These are phyloP conservation scores for Podocnemis expansa DNA, from an alignment of 2,113 vertebrate genomes.

Conservation along the genomic window DNA sequence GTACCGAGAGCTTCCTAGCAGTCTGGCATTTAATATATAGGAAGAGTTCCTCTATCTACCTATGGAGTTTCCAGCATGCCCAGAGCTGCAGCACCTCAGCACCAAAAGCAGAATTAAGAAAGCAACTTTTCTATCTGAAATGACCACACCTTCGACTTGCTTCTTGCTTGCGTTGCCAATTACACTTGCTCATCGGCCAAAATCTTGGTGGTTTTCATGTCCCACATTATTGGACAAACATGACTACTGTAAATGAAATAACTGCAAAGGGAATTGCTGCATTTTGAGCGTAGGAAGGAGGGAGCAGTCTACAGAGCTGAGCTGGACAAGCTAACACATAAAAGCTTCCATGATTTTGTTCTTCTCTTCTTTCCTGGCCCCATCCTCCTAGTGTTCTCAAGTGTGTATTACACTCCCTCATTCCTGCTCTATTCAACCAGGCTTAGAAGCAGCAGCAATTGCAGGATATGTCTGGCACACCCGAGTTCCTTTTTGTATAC, in stretches of 20 bases:
- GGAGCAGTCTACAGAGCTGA: neutral
- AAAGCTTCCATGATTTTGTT: neutral
- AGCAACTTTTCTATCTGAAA: accelerated
- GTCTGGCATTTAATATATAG: neutral
- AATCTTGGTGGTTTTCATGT: neutral
- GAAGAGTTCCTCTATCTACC: neutral
- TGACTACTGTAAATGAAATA: neutral
- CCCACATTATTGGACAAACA: neutral
- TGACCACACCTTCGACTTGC: neutral
- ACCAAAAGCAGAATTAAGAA: neutral
- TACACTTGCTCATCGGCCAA: accelerated
- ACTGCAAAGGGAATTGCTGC: neutral
- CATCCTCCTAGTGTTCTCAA: neutral
- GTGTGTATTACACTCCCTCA: neutral
- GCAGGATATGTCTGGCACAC: neutral
- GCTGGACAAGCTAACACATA: accelerated
- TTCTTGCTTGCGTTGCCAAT: neutral
- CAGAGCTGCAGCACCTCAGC: neutral
- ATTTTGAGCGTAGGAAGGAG: neutral
- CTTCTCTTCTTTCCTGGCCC: neutral
- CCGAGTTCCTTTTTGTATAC: neutral
- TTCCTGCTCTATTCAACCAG: neutral
- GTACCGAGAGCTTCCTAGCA: neutral
- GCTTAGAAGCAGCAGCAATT: neutral
- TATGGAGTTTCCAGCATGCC: neutral